Evolutionary conservation across 1,140 invertebrate species (phyloP).

Genomic region (Bombus waltoni): DNA sequence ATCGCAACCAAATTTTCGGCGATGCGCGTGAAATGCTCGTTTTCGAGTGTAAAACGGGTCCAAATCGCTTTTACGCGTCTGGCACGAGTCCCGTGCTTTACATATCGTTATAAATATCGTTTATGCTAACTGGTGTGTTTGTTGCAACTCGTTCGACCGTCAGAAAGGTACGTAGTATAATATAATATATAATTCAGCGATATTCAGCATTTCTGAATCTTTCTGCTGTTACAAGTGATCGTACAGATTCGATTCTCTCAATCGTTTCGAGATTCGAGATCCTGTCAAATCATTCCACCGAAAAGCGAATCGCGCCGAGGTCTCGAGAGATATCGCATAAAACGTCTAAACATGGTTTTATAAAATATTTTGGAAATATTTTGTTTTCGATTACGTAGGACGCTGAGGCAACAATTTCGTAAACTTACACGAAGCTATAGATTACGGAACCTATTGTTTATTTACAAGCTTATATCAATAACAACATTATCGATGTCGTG

Average conservation of each 20-base stretch:
- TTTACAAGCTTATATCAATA: constrained; percentile 4
- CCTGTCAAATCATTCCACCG: not conserved
- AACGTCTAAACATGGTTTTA: not conserved
- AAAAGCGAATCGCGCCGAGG: not conserved
- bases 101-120: constrained; percentile 63
- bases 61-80: constrained; percentile 43
- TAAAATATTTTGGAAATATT: no score
- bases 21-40: not conserved
- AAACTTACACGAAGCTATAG: not conserved
- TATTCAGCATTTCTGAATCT: not conserved
- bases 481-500: not conserved
- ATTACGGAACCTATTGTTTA: not conserved
- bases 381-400: not conserved
- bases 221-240: not conserved
- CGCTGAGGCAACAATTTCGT: not conserved
- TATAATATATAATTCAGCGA: not conserved
- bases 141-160: not conserved
- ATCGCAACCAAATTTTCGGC: not conserved
- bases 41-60: not conserved
- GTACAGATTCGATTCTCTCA: not conserved
- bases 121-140: constrained; percentile 1
- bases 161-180: not conserved
- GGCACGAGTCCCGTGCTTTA: constrained; percentile 53
- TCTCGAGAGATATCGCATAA: not conserved
- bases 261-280: not conserved